These are phyloP conservation scores for Pyxicephalus adspersus DNA, from an alignment of 2,113 vertebrate genomes.

Conservation along the genomic window DNA sequence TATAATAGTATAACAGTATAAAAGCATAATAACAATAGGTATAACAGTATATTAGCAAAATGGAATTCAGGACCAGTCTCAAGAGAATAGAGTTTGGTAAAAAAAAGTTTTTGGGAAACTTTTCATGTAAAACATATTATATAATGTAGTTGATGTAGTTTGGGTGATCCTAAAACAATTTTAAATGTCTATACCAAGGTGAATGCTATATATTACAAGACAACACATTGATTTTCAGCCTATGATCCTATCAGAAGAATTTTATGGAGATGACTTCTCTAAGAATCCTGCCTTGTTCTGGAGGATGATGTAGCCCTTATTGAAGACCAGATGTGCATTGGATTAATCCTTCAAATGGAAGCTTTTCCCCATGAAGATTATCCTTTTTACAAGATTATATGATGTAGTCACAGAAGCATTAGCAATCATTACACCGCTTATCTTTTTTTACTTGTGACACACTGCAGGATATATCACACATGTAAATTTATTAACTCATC, in stretches of 20 bases:
- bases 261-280: background rate
- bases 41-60: no score
- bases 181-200: no score
- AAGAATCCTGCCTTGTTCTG: background rate
- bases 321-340: slow-evolving; percentile 28
- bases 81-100: no score
- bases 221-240: background rate
- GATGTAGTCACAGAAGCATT: slow-evolving; percentile 51
- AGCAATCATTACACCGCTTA: slow-evolving; percentile 63
- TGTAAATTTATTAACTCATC: no score
- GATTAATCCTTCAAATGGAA: slow-evolving; percentile 47
- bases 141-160: no score
- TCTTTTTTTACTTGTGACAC: slow-evolving; percentile 53
- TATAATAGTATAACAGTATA: no score
- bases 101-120: no score
- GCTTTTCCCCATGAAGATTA: slow-evolving; percentile 46
- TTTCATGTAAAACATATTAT: no score
- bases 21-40: no score
- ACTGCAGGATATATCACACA: background rate
- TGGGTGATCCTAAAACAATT: no score
- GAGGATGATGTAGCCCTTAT: background rate
- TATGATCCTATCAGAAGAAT: background rate
- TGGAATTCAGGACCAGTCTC: no score
- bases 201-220: no score
- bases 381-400: slow-evolving; percentile 44